These are phyloP conservation scores for Ophion slaviceki DNA, from an alignment of 2,888 invertebrate species.

Conservation along the genomic window DNA sequence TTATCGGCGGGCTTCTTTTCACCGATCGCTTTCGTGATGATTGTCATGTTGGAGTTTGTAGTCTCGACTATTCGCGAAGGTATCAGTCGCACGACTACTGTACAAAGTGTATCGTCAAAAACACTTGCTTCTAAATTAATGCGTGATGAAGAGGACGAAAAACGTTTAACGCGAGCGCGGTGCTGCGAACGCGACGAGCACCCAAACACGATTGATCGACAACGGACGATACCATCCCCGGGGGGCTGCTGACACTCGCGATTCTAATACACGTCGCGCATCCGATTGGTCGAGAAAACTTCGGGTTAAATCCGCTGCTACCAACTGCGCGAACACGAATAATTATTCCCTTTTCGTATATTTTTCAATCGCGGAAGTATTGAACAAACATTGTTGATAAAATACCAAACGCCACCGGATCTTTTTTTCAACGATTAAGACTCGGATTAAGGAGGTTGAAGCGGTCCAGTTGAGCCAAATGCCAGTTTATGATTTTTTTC, in stretches of 20 bases:
- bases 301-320: not conserved
- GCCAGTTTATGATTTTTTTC: too few species aligned
- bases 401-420: too few species aligned
- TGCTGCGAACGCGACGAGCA: slow-evolving; percentile 52
- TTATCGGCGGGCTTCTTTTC: slow-evolving; percentile 89
- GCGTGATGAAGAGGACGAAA: not conserved
- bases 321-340: not conserved
- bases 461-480: too few species aligned
- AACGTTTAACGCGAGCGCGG: not conserved
- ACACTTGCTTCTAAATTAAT: too few species aligned
- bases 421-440: too few species aligned
- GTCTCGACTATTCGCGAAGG: not conserved
- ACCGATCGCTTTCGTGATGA: slow-evolving; percentile 90
- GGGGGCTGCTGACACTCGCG: not conserved
- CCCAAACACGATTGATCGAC: slow-evolving; percentile 70
- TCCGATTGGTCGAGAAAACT: not conserved
- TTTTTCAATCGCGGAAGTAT: too few species aligned
- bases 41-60: slow-evolving; percentile 87
- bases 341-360: too few species aligned
- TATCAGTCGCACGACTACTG: too few species aligned
- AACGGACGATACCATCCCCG: slow-evolving; percentile 45
- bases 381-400: too few species aligned
- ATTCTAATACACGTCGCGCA: not conserved
- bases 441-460: too few species aligned
- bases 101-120: too few species aligned